Evolutionary conservation across 2,113 vertebrate genomes (phyloP), one percentile per base, ranked within the genome.

Genomic region (Carassius carassius): DNA sequence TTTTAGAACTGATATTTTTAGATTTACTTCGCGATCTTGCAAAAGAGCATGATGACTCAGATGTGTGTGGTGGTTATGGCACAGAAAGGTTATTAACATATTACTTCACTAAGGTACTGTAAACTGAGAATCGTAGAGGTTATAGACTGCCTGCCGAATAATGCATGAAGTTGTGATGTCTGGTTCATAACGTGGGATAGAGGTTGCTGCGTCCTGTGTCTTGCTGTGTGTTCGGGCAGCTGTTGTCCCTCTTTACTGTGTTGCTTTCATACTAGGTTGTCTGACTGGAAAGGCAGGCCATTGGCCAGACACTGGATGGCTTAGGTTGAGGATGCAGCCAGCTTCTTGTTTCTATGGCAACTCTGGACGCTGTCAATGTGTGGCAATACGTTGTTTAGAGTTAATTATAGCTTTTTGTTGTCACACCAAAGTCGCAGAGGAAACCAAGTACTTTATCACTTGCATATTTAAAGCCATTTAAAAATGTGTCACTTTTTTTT

Each of bases 221-320:
- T 90, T 80, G 89, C 86, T 84, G 92, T 0, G 88, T 74, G 16
- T 69, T 67, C 83, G 19, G 86, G 89, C 89, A 90, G 86, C 87
- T 84, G 84, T 60, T 82, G 81, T 77, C 69, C 62, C 83, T 74
- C 67, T 54, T 54, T 70, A 49, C 21, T 21, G 72, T 54, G 79
- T 87, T 17, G 63, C 74, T 70, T 74, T 81, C 82, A 83, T 77
- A 77, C 78, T 78, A 78, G 54, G 83, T 62, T 65, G 69, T 75
- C 84, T 70, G 44, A 87, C 86, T 88, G 79, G 67, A 47, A 82
- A 87, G 78, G 81, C 83, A 87, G 82, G 85, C 87, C 86, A 88
- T 90, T 90, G 92, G 92, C 92, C 91, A 90, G 88, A 80, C 83
- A 86, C 88, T 80, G 90, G 88, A 90, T 84, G 85, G 86, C 91